These are phyloP conservation scores for Zoanthus sansibaricus DNA, from an alignment of 92 coral and sea anemone genomes.

Conservation along the genomic window DNA sequence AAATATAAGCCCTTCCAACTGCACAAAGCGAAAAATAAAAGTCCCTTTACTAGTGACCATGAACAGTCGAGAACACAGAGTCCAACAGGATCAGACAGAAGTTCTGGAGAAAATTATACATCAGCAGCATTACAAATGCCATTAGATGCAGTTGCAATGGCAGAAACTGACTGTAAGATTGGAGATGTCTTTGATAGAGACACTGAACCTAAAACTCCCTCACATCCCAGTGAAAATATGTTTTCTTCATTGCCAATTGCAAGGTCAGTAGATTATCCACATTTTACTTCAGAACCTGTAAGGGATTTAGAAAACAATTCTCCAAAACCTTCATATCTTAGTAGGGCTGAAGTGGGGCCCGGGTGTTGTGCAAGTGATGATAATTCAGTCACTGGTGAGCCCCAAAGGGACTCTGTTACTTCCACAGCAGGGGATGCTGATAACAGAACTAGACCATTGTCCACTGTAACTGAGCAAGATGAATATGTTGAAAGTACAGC, in stretches of 20 bases:
- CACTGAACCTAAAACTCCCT: slow-evolving; percentile 7
- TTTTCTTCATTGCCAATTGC: slow-evolving; percentile 28
- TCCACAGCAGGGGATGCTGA: not conserved
- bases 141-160: slow-evolving; percentile 2
- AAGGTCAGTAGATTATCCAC: not conserved
- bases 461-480: slow-evolving; percentile 80
- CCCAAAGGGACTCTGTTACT: not conserved
- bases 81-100: slow-evolving; percentile 41
- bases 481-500: slow-evolving; percentile 59
- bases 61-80: slow-evolving; percentile 44
- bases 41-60: slow-evolving; percentile 57
- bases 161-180: not conserved
- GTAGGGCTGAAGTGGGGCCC: slow-evolving; percentile 40
- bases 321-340: not conserved
- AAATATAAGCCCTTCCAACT: slow-evolving; percentile 68
- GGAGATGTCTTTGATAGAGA: slow-evolving; percentile 39
- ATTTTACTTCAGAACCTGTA: not conserved
- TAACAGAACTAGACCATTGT: slow-evolving; percentile 68
- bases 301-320: not conserved
- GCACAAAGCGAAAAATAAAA: slow-evolving; percentile 47
- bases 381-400: not conserved
- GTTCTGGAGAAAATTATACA: slow-evolving; percentile 20
- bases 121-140: not conserved
- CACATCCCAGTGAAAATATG: slow-evolving; percentile 19
- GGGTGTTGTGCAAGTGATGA: slow-evolving; percentile 41